phyloP scores from a whole-genome alignment of 1,140 invertebrate genomes.

The Aphelenchoides fujianensis region DNA sequence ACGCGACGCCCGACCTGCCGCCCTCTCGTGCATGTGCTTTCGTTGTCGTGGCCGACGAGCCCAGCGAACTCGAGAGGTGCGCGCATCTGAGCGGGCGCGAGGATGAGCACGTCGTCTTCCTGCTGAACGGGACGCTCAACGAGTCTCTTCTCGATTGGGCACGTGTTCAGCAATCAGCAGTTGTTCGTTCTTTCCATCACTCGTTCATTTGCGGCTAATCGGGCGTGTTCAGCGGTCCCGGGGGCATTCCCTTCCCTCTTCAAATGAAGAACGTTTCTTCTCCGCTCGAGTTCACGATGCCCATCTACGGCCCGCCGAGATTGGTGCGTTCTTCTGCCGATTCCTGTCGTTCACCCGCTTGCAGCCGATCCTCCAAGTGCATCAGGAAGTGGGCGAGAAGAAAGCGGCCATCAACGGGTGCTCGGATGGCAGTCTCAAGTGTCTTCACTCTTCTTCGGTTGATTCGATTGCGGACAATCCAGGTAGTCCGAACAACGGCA shows the following conservation, averaged over 20 bases:
- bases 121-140: neutral
- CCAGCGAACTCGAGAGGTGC: neutral
- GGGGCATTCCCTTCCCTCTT: neutral
- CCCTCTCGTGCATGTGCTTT: constrained; percentile 16
- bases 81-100: neutral
- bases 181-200: constrained; percentile 10
- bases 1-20: neutral
- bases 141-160: neutral
- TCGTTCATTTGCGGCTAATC: neutral
- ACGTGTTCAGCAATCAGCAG: neutral
- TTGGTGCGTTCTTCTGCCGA: neutral
- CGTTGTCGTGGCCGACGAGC: constrained; percentile 11
- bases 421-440: neutral
- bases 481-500: constrained; percentile 1
- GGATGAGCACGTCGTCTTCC: neutral
- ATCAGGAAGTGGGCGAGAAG: neutral
- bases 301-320: neutral
- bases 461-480: constrained; percentile 8
- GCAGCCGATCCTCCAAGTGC: neutral
- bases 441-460: neutral
- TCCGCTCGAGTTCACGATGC: too few relatives aligned
- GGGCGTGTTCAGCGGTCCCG: neutral
- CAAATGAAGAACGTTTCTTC: neutral
- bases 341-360: too few relatives aligned
- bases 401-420: neutral